These are phyloP conservation scores for Yponomeuta malinellus DNA, from an alignment of 2,888 invertebrate species.

Conservation along the genomic window DNA sequence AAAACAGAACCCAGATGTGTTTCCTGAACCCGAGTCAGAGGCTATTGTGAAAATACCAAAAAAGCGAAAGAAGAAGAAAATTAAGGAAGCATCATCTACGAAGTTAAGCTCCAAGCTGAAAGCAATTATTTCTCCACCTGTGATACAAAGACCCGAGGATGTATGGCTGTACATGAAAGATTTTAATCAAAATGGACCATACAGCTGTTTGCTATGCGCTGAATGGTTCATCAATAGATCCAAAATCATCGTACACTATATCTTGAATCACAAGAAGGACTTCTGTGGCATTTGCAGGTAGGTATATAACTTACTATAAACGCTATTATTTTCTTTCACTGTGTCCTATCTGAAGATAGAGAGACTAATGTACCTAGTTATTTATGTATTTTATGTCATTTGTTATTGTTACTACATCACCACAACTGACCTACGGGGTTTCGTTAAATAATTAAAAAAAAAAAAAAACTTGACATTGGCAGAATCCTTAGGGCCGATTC, in stretches of 20 bases:
- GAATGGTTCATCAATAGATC: constrained; percentile 68
- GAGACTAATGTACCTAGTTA: no score
- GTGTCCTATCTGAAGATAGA: not conserved
- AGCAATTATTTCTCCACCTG: constrained; percentile 20
- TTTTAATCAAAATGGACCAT: constrained; percentile 60
- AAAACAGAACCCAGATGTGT: constrained; percentile 32
- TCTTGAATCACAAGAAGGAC: constrained; percentile 70
- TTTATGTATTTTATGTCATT: no score
- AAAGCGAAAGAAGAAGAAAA: constrained; percentile 19
- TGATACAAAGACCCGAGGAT: constrained; percentile 56
- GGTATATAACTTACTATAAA: not conserved
- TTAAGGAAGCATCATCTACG: constrained; percentile 15
- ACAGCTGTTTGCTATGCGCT: constrained; percentile 61
- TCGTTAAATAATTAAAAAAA: no score
- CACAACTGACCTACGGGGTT: no score
- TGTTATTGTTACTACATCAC: no score
- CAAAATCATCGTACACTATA: constrained; percentile 64
- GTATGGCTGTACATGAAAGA: constrained; percentile 71
- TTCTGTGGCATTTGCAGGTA: constrained; percentile 71
- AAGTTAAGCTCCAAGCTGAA: not conserved
- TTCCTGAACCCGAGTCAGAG: constrained; percentile 25
- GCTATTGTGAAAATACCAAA: not conserved
- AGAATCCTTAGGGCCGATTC: no score
- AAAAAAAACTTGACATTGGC: no score
- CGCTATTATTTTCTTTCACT: not conserved